Evolutionary conservation across 2,797 vertebrate genomes (phyloP).

Genomic region (Craterocephalus amniculus): DNA sequence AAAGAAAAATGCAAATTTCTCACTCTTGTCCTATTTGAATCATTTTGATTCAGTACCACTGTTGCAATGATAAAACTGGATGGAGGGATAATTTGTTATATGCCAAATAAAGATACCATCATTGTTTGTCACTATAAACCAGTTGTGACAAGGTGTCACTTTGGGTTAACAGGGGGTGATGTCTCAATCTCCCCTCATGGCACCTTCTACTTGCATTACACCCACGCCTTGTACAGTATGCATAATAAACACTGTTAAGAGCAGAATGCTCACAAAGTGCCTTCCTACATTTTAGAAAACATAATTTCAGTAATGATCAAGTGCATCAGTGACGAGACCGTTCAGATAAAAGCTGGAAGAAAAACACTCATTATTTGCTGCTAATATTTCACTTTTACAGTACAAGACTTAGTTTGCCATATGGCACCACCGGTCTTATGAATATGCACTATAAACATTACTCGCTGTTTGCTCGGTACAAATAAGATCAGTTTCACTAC

Average conservation of each 20-base stretch:
- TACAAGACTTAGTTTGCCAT: conserved; percentile 16
- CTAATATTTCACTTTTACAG: conserved; percentile 4
- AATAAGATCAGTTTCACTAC: conserved; percentile 53
- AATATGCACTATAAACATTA: conserved; percentile 33
- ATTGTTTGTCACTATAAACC: conserved; percentile 20
- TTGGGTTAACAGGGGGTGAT: conserved; percentile 28
- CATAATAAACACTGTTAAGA: conserved; percentile 29
- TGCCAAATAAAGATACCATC: conserved; percentile 22
- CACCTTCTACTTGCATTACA: conserved; percentile 39
- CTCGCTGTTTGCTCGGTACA: conserved; percentile 15
- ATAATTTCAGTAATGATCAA: conserved; percentile 7
- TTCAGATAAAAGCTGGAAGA: conserved; percentile 15
- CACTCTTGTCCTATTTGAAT: conserved; percentile 1
- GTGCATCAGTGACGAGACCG: neutral
- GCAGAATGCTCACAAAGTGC: conserved; percentile 13
- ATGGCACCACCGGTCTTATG: conserved; percentile 35
- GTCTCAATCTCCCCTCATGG: conserved; percentile 39
- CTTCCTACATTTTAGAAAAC: conserved; percentile 9
- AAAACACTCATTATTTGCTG: conserved; percentile 17
- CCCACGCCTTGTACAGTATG: conserved; percentile 18
- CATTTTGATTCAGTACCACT: neutral
- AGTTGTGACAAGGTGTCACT: conserved; percentile 38
- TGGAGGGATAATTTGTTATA: conserved; percentile 23
- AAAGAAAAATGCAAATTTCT: neutral
- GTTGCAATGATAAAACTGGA: neutral